Evolutionary conservation across 2,888 invertebrate species (phyloP).

Genomic region (Eupithecia centaureata): DNA sequence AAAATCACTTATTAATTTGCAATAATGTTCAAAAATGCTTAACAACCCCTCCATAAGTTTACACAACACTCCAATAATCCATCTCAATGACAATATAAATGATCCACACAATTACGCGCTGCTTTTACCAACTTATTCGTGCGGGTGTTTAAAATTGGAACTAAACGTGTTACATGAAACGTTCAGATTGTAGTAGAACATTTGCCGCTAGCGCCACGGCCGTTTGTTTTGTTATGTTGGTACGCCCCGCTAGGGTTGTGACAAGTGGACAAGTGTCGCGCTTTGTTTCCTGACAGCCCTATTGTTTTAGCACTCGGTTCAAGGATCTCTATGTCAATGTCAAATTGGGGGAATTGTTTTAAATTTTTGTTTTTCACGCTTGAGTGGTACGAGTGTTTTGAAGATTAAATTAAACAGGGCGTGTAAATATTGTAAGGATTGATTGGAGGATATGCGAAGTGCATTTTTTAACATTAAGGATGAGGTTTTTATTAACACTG

Average conservation of each 20-base stretch:
- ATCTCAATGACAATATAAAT: conserved; percentile 43
- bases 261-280: conserved; percentile 59
- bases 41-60: conserved; percentile 21
- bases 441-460: conserved; percentile 10
- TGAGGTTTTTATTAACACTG: not conserved
- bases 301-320: conserved; percentile 59
- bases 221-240: conserved; percentile 7
- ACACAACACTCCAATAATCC: conserved; percentile 38
- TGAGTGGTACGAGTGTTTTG: conserved; percentile 40
- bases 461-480: not conserved
- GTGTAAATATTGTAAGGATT: conserved; percentile 27
- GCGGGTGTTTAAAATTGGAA: conserved; percentile 6
- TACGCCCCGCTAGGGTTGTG: conserved; percentile 32
- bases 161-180: not conserved
- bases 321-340: conserved; percentile 62
- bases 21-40: not conserved
- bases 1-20: not conserved
- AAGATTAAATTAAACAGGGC: conserved; percentile 32
- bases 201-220: not conserved
- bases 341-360: conserved; percentile 57
- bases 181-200: not conserved
- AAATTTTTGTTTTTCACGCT: conserved; percentile 47
- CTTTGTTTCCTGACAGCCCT: conserved; percentile 66
- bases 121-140: not conserved
- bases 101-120: conserved; percentile 42